phyloP scores from a whole-genome alignment of 2,888 invertebrate genomes.

The Trichacis sp. region DNA sequence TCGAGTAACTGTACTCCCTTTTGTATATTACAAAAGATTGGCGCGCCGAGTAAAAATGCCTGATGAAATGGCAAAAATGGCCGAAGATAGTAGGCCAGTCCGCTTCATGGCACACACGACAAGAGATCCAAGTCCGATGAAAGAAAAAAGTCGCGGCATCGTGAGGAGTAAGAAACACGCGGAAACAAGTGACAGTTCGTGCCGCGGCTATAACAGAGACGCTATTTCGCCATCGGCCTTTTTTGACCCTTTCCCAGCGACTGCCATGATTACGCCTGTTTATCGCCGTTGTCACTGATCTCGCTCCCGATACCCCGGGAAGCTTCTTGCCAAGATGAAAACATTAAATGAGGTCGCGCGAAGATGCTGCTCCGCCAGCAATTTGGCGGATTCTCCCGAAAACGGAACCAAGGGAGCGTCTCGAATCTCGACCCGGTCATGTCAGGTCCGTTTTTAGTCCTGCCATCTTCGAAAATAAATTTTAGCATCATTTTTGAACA shows the following conservation, averaged over 20 bases:
- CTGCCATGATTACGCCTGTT: slow-evolving; percentile 42
- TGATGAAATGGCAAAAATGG: slow-evolving; percentile 12
- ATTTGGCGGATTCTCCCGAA: too few relatives aligned
- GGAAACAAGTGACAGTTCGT: slow-evolving; percentile 68
- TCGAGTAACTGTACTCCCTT: slow-evolving; percentile 11
- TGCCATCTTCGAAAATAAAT: too few relatives aligned
- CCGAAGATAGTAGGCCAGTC: slow-evolving; percentile 29
- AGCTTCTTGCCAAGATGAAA: slow-evolving; percentile 49
- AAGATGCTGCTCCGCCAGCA: too few relatives aligned
- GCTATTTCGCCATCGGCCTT: slow-evolving; percentile 62
- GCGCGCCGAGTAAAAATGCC: slow-evolving; percentile 4
- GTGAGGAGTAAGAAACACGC: slow-evolving; percentile 62
- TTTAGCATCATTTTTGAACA: too few relatives aligned
- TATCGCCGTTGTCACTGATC: slow-evolving; percentile 56
- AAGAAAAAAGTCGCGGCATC: slow-evolving; percentile 55
- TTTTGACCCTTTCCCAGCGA: slow-evolving; percentile 44
- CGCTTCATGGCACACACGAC: slow-evolving; percentile 36
- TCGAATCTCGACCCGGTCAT: too few relatives aligned
- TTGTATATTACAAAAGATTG: slow-evolving; percentile 6
- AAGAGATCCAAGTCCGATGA: slow-evolving; percentile 45
- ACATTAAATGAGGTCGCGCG: too few relatives aligned
- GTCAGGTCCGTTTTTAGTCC: too few relatives aligned
- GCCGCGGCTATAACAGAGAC: slow-evolving; percentile 63
- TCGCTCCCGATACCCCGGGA: slow-evolving; percentile 52
- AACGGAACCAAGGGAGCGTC: too few relatives aligned